phyloP scores from a whole-genome alignment of 2,113 vertebrate genomes.

The Atlantisia rogersi region DNA sequence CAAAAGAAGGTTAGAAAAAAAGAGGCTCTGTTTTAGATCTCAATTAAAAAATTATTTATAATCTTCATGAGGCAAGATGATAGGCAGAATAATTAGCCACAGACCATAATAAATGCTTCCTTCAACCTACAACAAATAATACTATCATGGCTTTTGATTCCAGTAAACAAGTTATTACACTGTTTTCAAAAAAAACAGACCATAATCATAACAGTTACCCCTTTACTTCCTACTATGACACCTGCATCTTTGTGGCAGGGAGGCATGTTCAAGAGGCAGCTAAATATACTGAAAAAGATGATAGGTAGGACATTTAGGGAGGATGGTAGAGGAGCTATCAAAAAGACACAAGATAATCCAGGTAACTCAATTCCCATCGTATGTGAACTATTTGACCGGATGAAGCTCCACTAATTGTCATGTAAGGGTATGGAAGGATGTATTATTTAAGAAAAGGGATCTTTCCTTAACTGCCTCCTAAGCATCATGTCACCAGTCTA shows the following conservation, averaged over 20 bases:
- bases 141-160: background rate
- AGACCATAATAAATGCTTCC: background rate
- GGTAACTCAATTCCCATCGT: background rate
- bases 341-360: background rate
- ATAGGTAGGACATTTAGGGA: background rate
- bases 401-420: background rate
- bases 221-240: background rate
- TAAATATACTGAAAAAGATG: background rate
- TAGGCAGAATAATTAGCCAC: background rate
- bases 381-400: background rate
- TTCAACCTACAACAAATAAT: background rate
- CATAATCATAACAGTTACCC: background rate
- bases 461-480: background rate
- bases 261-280: background rate
- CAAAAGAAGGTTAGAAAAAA: background rate
- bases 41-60: background rate
- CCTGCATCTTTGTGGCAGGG: background rate
- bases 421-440: background rate
- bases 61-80: background rate
- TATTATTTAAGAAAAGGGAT: background rate
- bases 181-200: background rate
- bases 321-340: background rate
- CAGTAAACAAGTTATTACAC: background rate
- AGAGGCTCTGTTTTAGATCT: background rate
- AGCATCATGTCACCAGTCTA: background rate